Base-by-base conservation (phyloP, 2,113 vertebrate species). In the Nymphicus hollandicus region DNA sequence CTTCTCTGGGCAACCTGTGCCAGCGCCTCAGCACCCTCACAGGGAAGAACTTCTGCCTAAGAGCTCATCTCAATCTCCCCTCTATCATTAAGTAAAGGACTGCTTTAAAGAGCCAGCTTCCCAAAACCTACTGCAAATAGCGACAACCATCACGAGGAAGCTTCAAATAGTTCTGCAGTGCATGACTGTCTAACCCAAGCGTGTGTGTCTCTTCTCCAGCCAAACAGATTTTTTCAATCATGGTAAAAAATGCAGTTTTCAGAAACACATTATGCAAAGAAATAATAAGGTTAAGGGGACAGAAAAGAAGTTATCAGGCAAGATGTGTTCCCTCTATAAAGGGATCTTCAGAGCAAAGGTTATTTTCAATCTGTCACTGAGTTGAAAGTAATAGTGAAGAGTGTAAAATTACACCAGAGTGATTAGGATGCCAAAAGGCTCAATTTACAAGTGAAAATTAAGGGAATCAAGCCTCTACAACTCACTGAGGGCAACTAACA, bases 231-330 rank as follows among this genome's bases (percentile, higher is more conserved):
- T 78, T 78, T 74, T 81, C 74, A 71, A 78, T 77, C 39, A 61
- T 6, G 60, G 66, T 11, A 81, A 50, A 84, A 90, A 70, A 10
- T 29, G 50, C 76, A 80, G 44, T 76, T 83, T 86, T 77, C 63
- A 94, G 64, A 83, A 86, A 71, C 18, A 47, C 6, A 33, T 95
- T 88, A 93, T n/a, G 68, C 91, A 95, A 86, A 88, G 58, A 65
- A 77, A 43, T 17, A 69, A 25, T 17, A 82, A 88, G 61, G 71
- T 76, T 90, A 88, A 91, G 37, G n/a, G 70, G 87, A 81, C 15
- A 70, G 58, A n/a, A 79, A 47, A 76, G 49, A 79, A 93, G 53
- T 56, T 88, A 49, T 5, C 24, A 69, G 41, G 55, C 76, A 88
- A 78, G 80, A 90, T 46, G 31, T 31, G 27, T 37, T 73, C 16